Evolutionary conservation across 1,140 invertebrate genomes (phyloP).

Genomic region (Chelonus insularis): DNA sequence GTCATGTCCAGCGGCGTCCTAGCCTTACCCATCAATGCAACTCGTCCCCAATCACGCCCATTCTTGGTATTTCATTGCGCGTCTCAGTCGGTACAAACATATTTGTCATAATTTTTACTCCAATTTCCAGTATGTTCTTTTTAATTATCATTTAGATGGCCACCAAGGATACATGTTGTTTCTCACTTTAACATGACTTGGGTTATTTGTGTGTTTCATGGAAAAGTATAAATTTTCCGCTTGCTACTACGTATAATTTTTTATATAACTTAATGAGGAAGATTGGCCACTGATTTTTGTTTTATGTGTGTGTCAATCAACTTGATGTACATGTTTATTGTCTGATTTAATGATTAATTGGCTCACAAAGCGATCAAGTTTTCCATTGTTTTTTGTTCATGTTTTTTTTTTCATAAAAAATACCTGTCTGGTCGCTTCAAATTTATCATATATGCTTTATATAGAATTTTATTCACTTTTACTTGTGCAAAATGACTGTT

Average conservation of each 20-base stretch:
- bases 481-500: too few species aligned
- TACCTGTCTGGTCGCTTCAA: too few species aligned
- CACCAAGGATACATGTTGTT: background rate
- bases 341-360: conserved; percentile 18
- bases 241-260: too few species aligned
- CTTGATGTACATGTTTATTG: background rate
- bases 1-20: conserved; percentile 44
- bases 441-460: too few species aligned
- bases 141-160: too few species aligned
- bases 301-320: background rate
- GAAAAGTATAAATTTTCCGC: too few species aligned
- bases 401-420: too few species aligned
- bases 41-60: conserved; percentile 49
- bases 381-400: conserved; percentile 12
- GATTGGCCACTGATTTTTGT: background rate
- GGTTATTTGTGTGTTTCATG: too few species aligned
- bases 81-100: background rate
- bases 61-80: conserved; percentile 42
- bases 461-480: too few species aligned
- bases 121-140: too few species aligned
- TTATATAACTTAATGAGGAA: too few species aligned
- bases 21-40: conserved; percentile 40
- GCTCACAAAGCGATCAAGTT: conserved; percentile 1
- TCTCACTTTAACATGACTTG: too few species aligned
- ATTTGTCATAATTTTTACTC: background rate